Conservation (phyloP, 2,888 invertebrate genomes). For the Drosophila cognata region DNA sequence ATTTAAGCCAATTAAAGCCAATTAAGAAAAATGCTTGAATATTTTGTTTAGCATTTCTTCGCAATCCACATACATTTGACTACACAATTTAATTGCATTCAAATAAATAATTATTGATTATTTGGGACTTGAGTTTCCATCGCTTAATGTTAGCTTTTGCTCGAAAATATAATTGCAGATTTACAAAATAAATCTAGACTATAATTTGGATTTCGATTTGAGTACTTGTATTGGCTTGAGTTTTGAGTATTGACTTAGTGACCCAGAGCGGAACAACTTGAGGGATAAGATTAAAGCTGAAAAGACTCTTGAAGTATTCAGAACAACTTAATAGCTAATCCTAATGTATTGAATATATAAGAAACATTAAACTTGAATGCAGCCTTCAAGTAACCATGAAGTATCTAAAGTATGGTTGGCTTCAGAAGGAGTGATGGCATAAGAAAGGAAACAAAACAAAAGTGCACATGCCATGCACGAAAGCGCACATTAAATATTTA, state of each 20-base stretch:
- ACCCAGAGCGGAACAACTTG: neutral
- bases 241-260: neutral
- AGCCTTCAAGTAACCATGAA: constrained; percentile 19
- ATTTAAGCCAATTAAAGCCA: constrained; percentile 74
- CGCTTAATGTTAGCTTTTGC: constrained; percentile 10
- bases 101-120: constrained; percentile 42
- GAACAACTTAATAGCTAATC: neutral
- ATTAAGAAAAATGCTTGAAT: constrained; percentile 55
- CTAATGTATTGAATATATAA: constrained; percentile 11
- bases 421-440: neutral
- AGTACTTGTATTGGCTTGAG: neutral
- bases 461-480: constrained; percentile 74
- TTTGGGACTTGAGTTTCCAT: constrained; percentile 5
- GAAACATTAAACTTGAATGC: constrained; percentile 19
- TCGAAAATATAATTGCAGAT: neutral
- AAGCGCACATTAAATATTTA: constrained; percentile 85
- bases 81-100: constrained; percentile 40
- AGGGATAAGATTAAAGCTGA: constrained; percentile 6
- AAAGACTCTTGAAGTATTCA: constrained; percentile 18
- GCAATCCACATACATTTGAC: constrained; percentile 11
- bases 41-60: constrained; percentile 17
- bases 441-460: constrained; percentile 4
- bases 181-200: neutral
- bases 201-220: neutral
- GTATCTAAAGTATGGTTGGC: constrained; percentile 30